Evolutionary conservation across 53 echinoderm and acorn worm genomes (phyloP).

Genomic region (Zoroaster sp.): DNA sequence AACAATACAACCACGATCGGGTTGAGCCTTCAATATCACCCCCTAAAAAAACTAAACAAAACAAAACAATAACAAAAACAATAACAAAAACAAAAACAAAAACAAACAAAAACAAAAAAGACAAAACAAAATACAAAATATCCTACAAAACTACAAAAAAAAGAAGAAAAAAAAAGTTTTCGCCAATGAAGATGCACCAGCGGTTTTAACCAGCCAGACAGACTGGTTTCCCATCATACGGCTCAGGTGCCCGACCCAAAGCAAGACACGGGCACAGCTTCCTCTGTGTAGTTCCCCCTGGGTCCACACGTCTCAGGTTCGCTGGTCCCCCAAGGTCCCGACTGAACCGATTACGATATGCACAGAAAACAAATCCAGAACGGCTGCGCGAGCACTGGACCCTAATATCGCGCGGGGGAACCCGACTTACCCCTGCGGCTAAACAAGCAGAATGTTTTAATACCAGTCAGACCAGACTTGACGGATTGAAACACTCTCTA

Average conservation of each 20-base stretch:
- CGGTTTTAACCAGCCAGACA: slow-evolving; percentile 5
- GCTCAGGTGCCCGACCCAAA: slow-evolving; percentile 12
- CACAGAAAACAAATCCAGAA: background rate
- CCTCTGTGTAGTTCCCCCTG: background rate
- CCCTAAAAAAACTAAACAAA: too few relatives aligned
- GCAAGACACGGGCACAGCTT: background rate
- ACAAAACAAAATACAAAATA: too few relatives aligned
- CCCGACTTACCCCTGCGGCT: background rate
- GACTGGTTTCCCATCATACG: slow-evolving; percentile 1
- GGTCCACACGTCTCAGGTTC: slow-evolving; percentile 36
- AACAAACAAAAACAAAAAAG: too few relatives aligned
- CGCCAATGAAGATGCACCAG: background rate
- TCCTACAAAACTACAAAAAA: too few relatives aligned
- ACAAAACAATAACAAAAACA: too few relatives aligned
- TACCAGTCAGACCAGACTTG: slow-evolving; percentile 18
- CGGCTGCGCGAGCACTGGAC: background rate
- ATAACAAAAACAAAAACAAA: too few relatives aligned
- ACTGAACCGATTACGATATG: background rate
- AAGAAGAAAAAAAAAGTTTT: too few relatives aligned
- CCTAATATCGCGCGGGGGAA: background rate
- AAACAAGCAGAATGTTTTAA: background rate
- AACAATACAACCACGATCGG: too few relatives aligned
- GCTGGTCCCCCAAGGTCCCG: background rate
- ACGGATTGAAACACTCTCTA: slow-evolving; percentile 28
- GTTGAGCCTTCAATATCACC: too few relatives aligned